Evolutionary conservation across 2,888 invertebrate species (phyloP), one percentile per base, ranked within the genome.

Genomic region (Dicycla oo): DNA sequence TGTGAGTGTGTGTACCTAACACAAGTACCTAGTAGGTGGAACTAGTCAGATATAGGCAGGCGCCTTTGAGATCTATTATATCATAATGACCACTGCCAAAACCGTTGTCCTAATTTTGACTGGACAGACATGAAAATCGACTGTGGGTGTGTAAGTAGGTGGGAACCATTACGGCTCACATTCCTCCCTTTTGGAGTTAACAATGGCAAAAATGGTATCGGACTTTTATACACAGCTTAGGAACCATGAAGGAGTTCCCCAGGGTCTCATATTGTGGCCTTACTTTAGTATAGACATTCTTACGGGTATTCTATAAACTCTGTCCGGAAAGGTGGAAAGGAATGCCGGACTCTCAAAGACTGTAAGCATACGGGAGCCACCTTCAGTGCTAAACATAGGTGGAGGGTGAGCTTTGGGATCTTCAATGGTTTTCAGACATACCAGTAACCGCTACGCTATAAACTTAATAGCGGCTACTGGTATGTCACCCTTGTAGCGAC

Each of bases 81-180:
- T 72, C 78, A 81, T 63, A 77, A 77, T 57, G 63, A 61, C 73
- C 56, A 64, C 53, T 51, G 47, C 82, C 79, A 82, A 78, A 82
- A 69, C 43, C 7, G 53, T 53, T 43, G 69, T 54, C 34, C 51
- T 60, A 66, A 67, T 57, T 53, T 66, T 80, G 53, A 51, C 63
- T 63, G 54, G 53, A 54, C 61, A 43, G 11, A 67, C 23, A 67
- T 69, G 38, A 47, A 61, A 57, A 49, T 60, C 18, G 11, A 26
- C 4, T n/a, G 80, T 80, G 13, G 78, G 80, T 57, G 78, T 69
- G 8, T 18, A 60, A 61, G 82, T 80, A 67, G 82, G 82, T 67
- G 63, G 69, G 10, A 30, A 40, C 40, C 6, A 62, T 7, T 43
- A 53, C 13, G 26, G 57, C 23, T 54, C 43, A 57, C 60, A 76